Conservation (phyloP, 2,888 invertebrate genomes). For the Melanotus villosus region DNA sequence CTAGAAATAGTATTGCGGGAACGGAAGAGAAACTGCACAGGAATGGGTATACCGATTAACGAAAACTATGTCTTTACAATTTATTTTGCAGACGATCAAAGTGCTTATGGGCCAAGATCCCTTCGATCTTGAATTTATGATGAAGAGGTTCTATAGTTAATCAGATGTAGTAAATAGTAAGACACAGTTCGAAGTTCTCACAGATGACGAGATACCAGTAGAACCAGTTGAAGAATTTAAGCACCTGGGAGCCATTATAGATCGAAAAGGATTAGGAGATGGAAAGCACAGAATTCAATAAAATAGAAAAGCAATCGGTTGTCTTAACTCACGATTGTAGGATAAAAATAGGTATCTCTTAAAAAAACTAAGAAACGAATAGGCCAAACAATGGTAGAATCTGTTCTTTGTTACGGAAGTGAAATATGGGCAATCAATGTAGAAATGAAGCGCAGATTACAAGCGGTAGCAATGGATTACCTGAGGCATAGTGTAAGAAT, state of each 20-base stretch:
- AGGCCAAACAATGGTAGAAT: slow-evolving; percentile 19
- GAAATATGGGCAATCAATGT: neutral
- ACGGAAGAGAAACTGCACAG: neutral
- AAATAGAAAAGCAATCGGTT: slow-evolving; percentile 3
- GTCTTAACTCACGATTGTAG: neutral
- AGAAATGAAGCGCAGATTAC: neutral
- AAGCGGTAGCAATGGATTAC: slow-evolving; percentile 12
- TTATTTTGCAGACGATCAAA: slow-evolving; percentile 4
- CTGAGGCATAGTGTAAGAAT: neutral
- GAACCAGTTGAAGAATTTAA: slow-evolving; percentile 17
- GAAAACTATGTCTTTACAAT: slow-evolving; percentile 3
- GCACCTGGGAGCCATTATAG: neutral
- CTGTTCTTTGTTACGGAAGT: slow-evolving; percentile 9
- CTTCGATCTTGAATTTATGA: neutral
- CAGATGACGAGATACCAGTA: slow-evolving; percentile 6
- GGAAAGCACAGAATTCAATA: neutral
- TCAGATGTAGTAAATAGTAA: neutral
- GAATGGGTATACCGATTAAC: slow-evolving; percentile 5
- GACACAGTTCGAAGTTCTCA: neutral
- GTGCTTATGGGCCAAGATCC: neutral
- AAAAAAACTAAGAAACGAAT: slow-evolving; percentile 15
- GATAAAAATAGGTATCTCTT: neutral
- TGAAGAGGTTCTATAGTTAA: neutral
- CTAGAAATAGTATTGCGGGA: neutral
- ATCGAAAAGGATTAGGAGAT: too few species aligned